Percentiles rank a stretch among this genome's conserved stretches.
Evolutionary conservation across 2,797 vertebrate genomes (phyloP).

Genomic region (Mallotus villosus): DNA sequence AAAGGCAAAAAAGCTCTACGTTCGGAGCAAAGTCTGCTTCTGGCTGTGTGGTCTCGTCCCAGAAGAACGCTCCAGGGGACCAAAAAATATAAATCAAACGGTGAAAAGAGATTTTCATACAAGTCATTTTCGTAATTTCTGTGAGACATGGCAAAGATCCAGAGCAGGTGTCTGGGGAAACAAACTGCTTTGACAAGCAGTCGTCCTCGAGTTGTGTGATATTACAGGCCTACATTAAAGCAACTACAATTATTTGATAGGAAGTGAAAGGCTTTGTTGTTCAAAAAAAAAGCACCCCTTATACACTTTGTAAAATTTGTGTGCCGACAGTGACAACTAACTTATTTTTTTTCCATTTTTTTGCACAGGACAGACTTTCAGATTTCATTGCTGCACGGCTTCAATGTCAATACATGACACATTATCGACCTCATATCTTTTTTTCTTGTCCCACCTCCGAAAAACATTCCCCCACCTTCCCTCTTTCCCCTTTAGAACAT

Average conservation of each 20-base stretch:
- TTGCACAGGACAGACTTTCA: conserved; percentile 11
- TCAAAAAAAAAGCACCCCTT: conserved; percentile 8
- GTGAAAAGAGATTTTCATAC: not conserved
- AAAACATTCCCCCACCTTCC: not conserved
- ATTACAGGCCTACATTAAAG: not conserved
- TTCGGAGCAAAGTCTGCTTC: not conserved
- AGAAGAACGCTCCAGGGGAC: not conserved
- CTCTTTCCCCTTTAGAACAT: conserved; percentile 12
- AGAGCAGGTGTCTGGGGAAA: too few species aligned
- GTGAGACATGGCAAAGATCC: too few species aligned
- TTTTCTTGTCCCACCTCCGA: not conserved
- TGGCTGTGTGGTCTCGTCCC: not conserved
- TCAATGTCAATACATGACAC: conserved; percentile 27
- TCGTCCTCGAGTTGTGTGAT: not conserved
- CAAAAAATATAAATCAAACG: not conserved
- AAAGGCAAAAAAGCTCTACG: conserved; percentile 34
- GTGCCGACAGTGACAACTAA: conserved; percentile 59
- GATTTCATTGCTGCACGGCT: conserved; percentile 6
- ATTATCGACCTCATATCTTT: conserved; percentile 5
- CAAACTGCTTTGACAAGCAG: too few species aligned
- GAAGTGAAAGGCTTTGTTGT: conserved; percentile 12
- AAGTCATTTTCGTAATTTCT: too few species aligned
- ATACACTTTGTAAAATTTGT: conserved; percentile 10
- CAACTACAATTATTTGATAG: not conserved
- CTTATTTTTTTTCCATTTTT: conserved; percentile 28